Conservation (phyloP, 2,797 vertebrate species). For the Sciurus vulgaris region DNA sequence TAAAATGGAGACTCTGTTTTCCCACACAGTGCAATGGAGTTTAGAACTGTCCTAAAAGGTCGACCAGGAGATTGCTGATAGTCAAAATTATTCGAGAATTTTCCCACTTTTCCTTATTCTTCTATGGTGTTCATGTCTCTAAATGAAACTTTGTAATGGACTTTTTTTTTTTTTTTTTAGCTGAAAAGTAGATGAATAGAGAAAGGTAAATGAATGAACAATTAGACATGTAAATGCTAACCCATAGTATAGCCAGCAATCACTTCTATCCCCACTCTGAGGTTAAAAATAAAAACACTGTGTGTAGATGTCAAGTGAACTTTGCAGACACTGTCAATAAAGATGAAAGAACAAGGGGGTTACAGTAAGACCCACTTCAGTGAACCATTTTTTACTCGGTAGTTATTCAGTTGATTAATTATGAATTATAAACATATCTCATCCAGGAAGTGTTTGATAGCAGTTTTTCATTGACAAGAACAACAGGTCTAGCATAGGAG, state of each 20-base stretch:
- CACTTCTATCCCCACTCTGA: background rate
- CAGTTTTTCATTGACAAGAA: background rate
- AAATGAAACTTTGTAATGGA: background rate
- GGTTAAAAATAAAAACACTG: background rate
- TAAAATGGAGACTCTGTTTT: background rate
- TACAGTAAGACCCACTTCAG: background rate
- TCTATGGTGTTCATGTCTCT: background rate
- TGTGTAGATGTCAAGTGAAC: background rate
- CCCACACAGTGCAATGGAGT: background rate
- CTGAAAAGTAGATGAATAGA: background rate
- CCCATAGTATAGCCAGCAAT: background rate
- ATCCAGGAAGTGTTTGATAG: background rate
- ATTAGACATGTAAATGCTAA: background rate
- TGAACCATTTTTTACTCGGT: background rate
- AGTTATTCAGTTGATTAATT: background rate
- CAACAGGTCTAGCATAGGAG: background rate
- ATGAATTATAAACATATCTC: background rate
- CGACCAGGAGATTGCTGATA: background rate
- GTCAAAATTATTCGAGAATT: background rate
- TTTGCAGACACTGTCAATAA: background rate
- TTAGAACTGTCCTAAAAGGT: conserved; percentile 16
- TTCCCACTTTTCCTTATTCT: background rate
- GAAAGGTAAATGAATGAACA: background rate
- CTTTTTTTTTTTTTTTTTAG: background rate
- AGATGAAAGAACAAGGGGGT: background rate